phyloP scores from a whole-genome alignment of 2,797 vertebrate genomes.

The Poecilia wingei region DNA sequence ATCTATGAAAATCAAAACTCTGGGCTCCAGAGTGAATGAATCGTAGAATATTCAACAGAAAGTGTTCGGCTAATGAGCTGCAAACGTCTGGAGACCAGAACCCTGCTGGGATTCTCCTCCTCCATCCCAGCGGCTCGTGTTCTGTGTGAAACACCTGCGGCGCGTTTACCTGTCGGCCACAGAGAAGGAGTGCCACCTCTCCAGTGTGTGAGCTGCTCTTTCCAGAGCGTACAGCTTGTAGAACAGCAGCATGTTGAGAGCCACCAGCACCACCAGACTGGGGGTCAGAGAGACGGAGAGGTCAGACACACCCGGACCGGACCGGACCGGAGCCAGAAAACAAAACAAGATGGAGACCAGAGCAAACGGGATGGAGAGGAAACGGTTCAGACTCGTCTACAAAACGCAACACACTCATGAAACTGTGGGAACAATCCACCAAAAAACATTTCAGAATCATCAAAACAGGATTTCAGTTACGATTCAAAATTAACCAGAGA shows the following conservation, averaged over 20 bases:
- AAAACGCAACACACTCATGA: not conserved
- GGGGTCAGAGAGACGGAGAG: constrained; percentile 17
- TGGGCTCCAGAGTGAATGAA: not conserved
- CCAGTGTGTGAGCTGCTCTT: constrained; percentile 88
- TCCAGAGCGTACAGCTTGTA: constrained; percentile 93
- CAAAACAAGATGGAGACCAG: not conserved
- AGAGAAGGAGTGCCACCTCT: constrained; percentile 91
- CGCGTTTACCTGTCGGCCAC: constrained; percentile 82
- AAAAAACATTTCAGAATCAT: not conserved
- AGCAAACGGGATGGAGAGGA: not conserved
- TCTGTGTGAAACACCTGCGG: not conserved
- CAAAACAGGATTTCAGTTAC: no score
- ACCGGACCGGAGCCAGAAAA: not conserved
- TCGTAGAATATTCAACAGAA: not conserved
- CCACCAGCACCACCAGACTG: constrained; percentile 89
- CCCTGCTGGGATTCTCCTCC: not conserved
- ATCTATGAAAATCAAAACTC: not conserved
- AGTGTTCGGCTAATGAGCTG: not conserved
- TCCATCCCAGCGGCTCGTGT: not conserved
- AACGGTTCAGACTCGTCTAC: not conserved
- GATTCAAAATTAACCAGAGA: no score
- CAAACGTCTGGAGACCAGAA: not conserved
- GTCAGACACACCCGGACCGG: not conserved
- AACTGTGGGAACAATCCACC: not conserved
- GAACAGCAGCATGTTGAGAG: constrained; percentile 91